These are phyloP conservation scores for Trisateles emortualis DNA, from an alignment of 2,888 invertebrate genomes.

Conservation along the genomic window DNA sequence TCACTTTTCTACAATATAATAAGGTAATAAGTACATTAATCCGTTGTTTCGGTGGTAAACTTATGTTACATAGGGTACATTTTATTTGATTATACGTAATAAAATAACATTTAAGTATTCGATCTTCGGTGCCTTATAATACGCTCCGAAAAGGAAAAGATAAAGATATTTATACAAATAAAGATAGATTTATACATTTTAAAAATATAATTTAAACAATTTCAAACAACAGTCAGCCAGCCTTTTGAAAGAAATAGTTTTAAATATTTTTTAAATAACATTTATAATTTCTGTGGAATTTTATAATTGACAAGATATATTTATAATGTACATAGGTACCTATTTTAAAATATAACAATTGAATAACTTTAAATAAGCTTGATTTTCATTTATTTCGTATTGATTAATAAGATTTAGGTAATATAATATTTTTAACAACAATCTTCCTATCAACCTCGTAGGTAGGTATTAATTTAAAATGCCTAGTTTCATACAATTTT, in stretches of 20 bases:
- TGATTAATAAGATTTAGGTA: too few species aligned
- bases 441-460: too few species aligned
- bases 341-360: conserved; percentile 38
- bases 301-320: conserved; percentile 58
- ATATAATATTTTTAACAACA: too few species aligned
- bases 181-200: conserved; percentile 24
- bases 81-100: conserved; percentile 25
- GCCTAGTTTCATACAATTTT: neutral
- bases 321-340: conserved; percentile 39
- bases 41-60: conserved; percentile 76
- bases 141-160: neutral
- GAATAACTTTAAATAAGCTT: conserved; percentile 37
- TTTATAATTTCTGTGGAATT: conserved; percentile 35
- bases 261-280: conserved; percentile 20
- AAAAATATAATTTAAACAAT: conserved; percentile 18
- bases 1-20: conserved; percentile 65
- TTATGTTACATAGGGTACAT: conserved; percentile 63
- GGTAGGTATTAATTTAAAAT: too few species aligned
- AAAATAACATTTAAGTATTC: conserved; percentile 3
- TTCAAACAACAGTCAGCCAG: conserved; percentile 50
- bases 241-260: conserved; percentile 53
- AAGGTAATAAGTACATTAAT: conserved; percentile 51
- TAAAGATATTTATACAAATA: conserved; percentile 13
- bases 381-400: conserved; percentile 33
- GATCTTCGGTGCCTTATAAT: neutral